A percentile compares a stretch with the other conserved stretches of the same genome.
Evolutionary conservation across 2,113 vertebrate genomes (phyloP).

Genomic region (Phrynocephalus versicolor): DNA sequence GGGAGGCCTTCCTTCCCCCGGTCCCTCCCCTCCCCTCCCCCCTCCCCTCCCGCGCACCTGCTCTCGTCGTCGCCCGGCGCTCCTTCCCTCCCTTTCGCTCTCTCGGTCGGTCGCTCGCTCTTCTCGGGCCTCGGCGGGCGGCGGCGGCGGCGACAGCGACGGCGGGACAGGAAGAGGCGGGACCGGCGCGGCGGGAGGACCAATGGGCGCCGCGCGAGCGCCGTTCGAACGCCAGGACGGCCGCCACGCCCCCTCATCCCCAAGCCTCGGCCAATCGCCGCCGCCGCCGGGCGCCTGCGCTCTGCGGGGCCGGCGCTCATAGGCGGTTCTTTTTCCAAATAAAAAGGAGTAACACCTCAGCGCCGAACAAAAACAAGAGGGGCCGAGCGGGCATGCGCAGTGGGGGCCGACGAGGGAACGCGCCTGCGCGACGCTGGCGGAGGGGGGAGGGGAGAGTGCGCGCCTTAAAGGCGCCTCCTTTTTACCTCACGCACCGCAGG

Average conservation of each 20-base stretch:
- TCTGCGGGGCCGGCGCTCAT: no score
- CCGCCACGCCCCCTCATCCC: constrained; percentile 31
- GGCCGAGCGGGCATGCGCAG: no score
- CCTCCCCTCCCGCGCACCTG: no score
- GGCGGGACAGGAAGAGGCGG: background rate
- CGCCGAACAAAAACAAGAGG: background rate
- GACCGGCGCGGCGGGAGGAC: constrained; percentile 9
- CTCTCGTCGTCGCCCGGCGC: background rate
- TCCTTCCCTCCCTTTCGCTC: background rate
- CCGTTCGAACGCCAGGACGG: background rate
- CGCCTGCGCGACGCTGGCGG: no score
- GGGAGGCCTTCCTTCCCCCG: background rate
- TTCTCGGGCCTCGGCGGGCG: background rate
- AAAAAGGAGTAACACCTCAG: background rate
- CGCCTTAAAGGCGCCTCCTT: no score
- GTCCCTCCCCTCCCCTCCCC: no score
- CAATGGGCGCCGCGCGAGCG: constrained; percentile 55
- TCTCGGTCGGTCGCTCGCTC: background rate
- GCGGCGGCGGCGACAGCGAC: constrained; percentile 6
- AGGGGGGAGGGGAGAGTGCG: no score
- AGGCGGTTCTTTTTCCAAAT: no score
- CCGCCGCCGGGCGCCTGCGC: constrained; percentile 19
- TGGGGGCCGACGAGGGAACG: no score
- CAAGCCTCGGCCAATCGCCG: constrained; percentile 51
- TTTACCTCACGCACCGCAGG: no score